Evolutionary conservation across 2,113 vertebrate species (phyloP).

Genomic region (Megaleporinus macrocephalus): DNA sequence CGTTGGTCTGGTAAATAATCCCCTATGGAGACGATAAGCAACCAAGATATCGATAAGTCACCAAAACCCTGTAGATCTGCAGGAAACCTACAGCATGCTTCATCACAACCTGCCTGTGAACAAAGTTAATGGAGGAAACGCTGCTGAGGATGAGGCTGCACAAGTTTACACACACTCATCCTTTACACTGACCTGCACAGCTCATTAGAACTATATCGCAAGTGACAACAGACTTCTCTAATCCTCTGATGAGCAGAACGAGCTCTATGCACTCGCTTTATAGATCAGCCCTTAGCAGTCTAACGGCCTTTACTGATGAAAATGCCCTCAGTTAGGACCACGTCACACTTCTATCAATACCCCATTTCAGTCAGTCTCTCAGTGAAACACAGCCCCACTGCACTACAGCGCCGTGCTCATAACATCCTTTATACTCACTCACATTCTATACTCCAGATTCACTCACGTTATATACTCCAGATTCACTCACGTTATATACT

Average conservation of each 20-base stretch:
- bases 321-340: neutral
- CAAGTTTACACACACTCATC: neutral
- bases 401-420: neutral
- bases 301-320: neutral
- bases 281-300: neutral
- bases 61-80: neutral
- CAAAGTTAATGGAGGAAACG: neutral
- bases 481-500: no score
- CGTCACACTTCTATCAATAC: neutral
- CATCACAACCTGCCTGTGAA: neutral
- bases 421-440: neutral
- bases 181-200: neutral
- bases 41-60: neutral
- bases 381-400: neutral
- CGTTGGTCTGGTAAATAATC: slow-evolving; percentile 27
- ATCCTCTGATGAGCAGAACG: neutral
- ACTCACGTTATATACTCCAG: neutral
- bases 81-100: neutral
- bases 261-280: neutral
- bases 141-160: neutral
- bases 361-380: neutral
- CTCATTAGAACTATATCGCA: neutral
- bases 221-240: neutral
- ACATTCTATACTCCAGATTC: neutral
- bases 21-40: slow-evolving; percentile 14